Evolutionary conservation across 2,113 vertebrate species (phyloP).

Genomic region (Litocranius walleri): DNA sequence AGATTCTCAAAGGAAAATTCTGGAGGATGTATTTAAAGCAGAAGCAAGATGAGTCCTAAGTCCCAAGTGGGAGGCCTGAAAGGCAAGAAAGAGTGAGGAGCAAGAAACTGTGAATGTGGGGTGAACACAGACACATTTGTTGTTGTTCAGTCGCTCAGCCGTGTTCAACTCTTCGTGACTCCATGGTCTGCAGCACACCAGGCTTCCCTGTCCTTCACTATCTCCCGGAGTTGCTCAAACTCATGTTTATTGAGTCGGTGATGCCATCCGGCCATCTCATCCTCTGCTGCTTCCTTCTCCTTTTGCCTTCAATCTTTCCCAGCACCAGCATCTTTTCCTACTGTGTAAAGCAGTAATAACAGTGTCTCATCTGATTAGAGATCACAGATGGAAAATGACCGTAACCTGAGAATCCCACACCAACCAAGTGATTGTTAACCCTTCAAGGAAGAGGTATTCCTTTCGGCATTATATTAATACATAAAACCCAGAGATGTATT

Average conservation of each 20-base stretch:
- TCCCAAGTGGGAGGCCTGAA: background rate
- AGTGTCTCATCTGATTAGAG: background rate
- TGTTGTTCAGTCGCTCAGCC: background rate
- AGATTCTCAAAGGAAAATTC: background rate
- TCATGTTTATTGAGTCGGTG: background rate
- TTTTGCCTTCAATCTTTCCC: background rate
- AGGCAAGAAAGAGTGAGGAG: background rate
- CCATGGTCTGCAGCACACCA: background rate
- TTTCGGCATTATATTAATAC: background rate
- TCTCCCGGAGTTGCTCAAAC: background rate
- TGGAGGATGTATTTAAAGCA: background rate
- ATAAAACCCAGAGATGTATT: background rate
- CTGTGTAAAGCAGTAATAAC: background rate
- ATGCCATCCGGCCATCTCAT: background rate
- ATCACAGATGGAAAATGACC: background rate
- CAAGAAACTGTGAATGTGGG: background rate
- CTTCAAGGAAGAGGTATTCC: background rate
- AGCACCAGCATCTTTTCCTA: background rate
- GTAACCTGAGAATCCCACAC: background rate
- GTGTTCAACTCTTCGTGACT: background rate
- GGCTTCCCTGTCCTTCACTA: background rate
- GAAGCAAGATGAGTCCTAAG: background rate
- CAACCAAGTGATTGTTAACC: background rate
- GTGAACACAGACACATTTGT: background rate
- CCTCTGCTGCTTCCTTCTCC: background rate